phyloP scores from a whole-genome alignment of 2,797 vertebrate species.

The Lateolabrax maculatus region DNA sequence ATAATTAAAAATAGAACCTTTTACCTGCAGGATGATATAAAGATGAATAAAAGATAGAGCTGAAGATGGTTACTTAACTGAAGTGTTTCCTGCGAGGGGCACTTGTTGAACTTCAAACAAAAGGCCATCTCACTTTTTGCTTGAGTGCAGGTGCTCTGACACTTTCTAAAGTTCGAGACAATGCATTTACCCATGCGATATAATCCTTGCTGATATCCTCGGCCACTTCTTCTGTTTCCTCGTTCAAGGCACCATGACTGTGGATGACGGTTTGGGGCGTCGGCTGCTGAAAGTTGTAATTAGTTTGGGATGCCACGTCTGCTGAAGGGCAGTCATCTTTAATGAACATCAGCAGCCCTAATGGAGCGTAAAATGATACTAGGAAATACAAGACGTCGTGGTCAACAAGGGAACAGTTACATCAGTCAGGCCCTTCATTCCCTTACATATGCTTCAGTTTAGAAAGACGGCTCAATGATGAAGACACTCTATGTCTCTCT shows the following conservation, averaged over 20 bases:
- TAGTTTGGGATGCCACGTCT: slow-evolving; percentile 76
- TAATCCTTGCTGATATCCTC: slow-evolving; percentile 16
- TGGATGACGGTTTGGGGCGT: slow-evolving; percentile 52
- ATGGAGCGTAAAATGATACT: slow-evolving; percentile 82
- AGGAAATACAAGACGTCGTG: slow-evolving; percentile 77
- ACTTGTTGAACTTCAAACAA: slow-evolving; percentile 22
- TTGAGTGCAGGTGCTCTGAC: neutral
- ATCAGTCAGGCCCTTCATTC: slow-evolving; percentile 62
- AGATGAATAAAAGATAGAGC: slow-evolving; percentile 15
- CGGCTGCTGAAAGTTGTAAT: slow-evolving; percentile 75
- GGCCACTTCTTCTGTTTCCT: slow-evolving; percentile 9
- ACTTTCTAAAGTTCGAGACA: slow-evolving; percentile 25
- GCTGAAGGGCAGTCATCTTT: slow-evolving; percentile 79
- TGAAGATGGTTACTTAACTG: slow-evolving; percentile 14
- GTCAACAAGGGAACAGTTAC: slow-evolving; percentile 72
- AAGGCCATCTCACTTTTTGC: slow-evolving; percentile 8
- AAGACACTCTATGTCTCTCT: neutral
- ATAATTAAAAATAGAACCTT: slow-evolving; percentile 61
- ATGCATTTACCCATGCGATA: neutral
- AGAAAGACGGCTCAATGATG: slow-evolving; percentile 11
- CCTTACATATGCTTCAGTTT: slow-evolving; percentile 30
- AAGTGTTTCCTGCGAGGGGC: slow-evolving; percentile 16
- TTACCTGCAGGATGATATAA: slow-evolving; percentile 47
- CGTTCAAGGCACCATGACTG: slow-evolving; percentile 37
- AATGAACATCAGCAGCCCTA: slow-evolving; percentile 80